Evolutionary conservation across 2,888 invertebrate species (phyloP), one percentile per base, ranked within the genome.

Genomic region (Chirona hameri): DNA sequence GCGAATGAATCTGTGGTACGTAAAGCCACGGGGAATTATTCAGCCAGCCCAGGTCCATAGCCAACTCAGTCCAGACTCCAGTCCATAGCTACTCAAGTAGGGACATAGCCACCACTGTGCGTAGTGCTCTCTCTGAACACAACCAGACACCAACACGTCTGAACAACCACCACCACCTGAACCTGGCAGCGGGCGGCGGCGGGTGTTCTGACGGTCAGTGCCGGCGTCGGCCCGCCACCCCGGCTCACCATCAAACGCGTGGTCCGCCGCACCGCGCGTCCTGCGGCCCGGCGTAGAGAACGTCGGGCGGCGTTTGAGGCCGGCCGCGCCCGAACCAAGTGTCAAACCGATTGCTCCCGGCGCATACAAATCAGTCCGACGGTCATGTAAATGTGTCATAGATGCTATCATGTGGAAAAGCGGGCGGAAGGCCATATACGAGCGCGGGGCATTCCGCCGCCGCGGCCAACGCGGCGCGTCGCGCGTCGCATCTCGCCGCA

Each of bases 331-430:
- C 29, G 72, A 31, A 72, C 31, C 29, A 31, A 72, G 72, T 72
- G 72, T 72, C 72, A 72, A 72, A 72, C 72, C 31, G 72, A 72
- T 72, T 72, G 72, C 72, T 72, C 72, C 29, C 72, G 72, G 31
- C 72, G 72, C 72, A 72, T 72, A 72, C 72, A 72, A 72, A 72
- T 31, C 72, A 72, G 72, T 18, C 31, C 18, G 72, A 31, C 27
- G 72, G 31, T 18, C 31, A 31, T 4, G 72, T 31, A 29, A 72
- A 72, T 72, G 72, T 31, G 72, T 72, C 72, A 72, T 72, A 72
- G 72, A 72, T 72, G 72, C 31, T 72, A 72, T 72, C 72, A 72
- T 72, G 72, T 72, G 72, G 72, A 72, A 72, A 31, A 18, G 27
- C 31, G 14, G 18, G 4, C 27, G 27, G 72, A 27, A 18, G 31